These are phyloP conservation scores for Eriocheir sinensis DNA, from an alignment of 1,140 invertebrate genomes.

Conservation along the genomic window DNA sequence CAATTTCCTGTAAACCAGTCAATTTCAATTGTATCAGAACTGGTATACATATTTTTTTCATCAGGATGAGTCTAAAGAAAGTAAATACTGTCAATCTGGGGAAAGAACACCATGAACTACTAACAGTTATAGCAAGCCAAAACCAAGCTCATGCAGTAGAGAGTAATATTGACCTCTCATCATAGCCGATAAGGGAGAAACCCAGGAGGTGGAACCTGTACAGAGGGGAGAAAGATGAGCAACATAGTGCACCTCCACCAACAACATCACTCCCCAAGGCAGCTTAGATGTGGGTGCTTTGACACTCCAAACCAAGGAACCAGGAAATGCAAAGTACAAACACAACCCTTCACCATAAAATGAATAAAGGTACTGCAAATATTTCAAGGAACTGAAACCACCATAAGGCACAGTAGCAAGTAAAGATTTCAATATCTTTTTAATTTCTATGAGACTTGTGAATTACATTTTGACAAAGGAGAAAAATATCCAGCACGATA, in stretches of 20 bases:
- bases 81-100: slow-evolving; percentile 85
- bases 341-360: background rate
- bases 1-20: too few relatives aligned
- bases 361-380: background rate
- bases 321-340: background rate
- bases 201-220: slow-evolving; percentile 80
- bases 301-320: background rate
- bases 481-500: background rate
- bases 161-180: slow-evolving; percentile 79
- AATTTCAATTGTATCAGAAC: too few relatives aligned
- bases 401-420: background rate
- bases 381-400: slow-evolving; percentile 32
- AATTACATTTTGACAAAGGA: background rate
- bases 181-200: slow-evolving; percentile 78
- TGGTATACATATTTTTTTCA: too few relatives aligned
- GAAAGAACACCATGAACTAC: background rate
- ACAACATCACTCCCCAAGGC: background rate
- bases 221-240: slow-evolving; percentile 66
- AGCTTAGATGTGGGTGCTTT: background rate
- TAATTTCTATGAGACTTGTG: too few relatives aligned
- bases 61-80: too few relatives aligned
- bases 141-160: slow-evolving; percentile 76
- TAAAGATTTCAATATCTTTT: too few relatives aligned
- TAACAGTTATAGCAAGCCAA: slow-evolving; percentile 64
- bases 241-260: background rate